A percentile compares a stretch with the other conserved stretches of the same genome.
These are phyloP conservation scores for Dryococelus australis DNA, from an alignment of 2,888 invertebrate species.

Conservation along the genomic window DNA sequence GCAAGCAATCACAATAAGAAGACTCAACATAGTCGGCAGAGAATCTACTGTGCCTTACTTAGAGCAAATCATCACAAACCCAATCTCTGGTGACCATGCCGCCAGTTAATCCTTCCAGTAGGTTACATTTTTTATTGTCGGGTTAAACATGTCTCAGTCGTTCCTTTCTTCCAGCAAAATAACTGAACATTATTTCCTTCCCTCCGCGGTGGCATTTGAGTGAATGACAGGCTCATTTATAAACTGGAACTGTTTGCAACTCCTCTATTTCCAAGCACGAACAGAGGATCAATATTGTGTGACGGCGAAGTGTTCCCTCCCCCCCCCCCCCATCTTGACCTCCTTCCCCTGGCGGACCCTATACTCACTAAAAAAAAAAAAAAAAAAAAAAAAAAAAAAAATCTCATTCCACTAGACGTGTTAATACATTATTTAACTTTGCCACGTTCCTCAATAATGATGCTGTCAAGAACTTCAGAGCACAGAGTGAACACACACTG, in stretches of 20 bases:
- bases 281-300: slow-evolving; percentile 1
- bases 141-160: neutral
- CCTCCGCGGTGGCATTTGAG: neutral
- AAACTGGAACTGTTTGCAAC: neutral
- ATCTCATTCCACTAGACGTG: neutral
- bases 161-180: neutral
- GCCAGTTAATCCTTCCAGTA: no score
- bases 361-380: neutral
- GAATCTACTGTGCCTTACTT: no score
- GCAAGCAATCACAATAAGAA: no score
- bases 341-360: neutral
- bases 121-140: neutral
- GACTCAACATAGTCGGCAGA: no score
- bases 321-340: neutral
- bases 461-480: no score
- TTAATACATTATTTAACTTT: neutral
- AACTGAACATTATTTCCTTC: neutral
- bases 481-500: no score
- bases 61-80: no score
- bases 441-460: no score
- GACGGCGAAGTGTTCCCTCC: neutral
- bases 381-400: neutral
- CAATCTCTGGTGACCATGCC: no score
- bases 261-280: slow-evolving; percentile 1
- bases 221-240: slow-evolving; percentile 10